These are phyloP conservation scores for Brevimyrus niger DNA, from an alignment of 2,113 vertebrate genomes.

Conservation along the genomic window DNA sequence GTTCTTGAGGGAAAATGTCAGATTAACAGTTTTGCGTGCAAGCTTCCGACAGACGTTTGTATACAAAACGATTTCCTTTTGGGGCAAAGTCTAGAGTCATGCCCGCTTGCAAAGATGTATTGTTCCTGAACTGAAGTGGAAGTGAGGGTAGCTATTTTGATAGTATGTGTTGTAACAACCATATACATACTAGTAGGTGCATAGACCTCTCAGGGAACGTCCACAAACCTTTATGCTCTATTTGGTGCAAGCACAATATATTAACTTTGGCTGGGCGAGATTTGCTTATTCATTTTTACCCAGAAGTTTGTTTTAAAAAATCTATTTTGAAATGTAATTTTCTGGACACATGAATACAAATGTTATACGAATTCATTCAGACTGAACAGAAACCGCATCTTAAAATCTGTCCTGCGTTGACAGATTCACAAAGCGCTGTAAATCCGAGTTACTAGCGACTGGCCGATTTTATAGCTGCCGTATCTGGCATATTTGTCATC, in stretches of 20 bases:
- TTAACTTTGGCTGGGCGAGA: background rate
- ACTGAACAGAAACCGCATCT: background rate
- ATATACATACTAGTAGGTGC: constrained; percentile 12
- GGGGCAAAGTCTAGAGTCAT: background rate
- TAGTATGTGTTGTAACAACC: background rate
- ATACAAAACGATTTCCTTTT: background rate
- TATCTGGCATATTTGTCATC: background rate
- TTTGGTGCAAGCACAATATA: constrained; percentile 34
- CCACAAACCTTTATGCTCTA: constrained; percentile 12
- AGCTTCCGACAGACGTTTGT: background rate
- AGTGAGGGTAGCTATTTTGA: constrained; percentile 11
- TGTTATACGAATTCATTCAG: background rate
- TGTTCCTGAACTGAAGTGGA: constrained; percentile 12
- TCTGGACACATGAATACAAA: background rate
- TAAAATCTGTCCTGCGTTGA: background rate
- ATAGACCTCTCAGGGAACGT: constrained; percentile 47
- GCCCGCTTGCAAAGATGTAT: background rate
- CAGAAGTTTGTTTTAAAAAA: constrained; percentile 2
- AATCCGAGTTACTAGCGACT: background rate
- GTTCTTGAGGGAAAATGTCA: background rate
- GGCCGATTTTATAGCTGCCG: background rate
- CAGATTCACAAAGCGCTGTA: background rate
- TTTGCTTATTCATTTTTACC: constrained; percentile 12
- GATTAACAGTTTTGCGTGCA: background rate
- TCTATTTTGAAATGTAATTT: constrained; percentile 24